Base-by-base conservation (phyloP, 2,113 vertebrate genomes). In the Pycnonotus jocosus region DNA sequence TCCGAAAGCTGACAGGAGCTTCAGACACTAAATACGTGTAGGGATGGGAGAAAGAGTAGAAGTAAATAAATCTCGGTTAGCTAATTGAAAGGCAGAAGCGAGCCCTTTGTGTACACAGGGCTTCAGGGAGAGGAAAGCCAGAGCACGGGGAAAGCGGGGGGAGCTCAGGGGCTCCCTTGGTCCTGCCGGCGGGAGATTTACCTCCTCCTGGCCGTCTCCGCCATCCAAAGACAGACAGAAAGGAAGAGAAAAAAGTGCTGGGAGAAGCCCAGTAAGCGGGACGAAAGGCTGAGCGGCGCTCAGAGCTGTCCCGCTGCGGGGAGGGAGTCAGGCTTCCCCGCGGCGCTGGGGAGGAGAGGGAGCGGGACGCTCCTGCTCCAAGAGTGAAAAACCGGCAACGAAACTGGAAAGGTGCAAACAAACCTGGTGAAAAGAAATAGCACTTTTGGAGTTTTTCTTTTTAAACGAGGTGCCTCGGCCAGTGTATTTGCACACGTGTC, bases 61-160 rank as follows among this genome's bases (percentile, higher is more conserved):
- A 94, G 90, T 92, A 97, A 97, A 97, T 90, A 96, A 97, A 97
- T 93, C 79, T 87, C 44, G 3, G 62, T 83, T 93, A 50, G 82
- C 65, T 94, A 89, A 96, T 81, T 82, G 94, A 92, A 95, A 95
- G 78, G 82, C 95, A 97, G 95, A 93, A 93, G 92, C 47, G 72
- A 93, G 83, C 85, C 70, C 93, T 93, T 95, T 94, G 89, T 85
- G 84, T 93, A 94, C 91, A 95, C 69, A 85, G 81, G 6, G 68
- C 83, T 95, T 93, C 94, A 92, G 71, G 24, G 65, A 76, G 95
- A 95, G 68, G 66, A 90, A 90, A 87, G 79, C 60, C 93, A 92
- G 92, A 92, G 48, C 30, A 10, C 62, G 23, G 65, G 19, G 40
- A 81, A 50, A 23, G 38, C n/a, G 51, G 54, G 17, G 51, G 68